Evolutionary conservation across 37 sponge, comb jelly and placozoan species (phyloP), one percentile per base, ranked within the genome.

Genomic region (Cladorhizidae sp.): DNA sequence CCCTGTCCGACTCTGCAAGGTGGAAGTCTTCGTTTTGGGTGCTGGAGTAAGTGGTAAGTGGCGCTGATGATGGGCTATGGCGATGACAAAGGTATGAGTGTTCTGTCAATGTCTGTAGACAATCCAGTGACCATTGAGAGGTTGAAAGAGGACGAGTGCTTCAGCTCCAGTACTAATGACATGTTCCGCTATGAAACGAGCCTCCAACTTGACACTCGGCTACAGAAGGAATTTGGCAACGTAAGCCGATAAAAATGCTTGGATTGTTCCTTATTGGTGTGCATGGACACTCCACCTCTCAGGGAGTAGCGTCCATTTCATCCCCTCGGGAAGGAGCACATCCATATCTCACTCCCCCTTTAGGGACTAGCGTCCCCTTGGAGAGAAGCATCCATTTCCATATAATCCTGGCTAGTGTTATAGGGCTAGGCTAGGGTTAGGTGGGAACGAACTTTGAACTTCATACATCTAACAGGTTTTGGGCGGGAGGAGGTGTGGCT

Each of bases 1-100:
- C 5, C 96, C 96, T 1, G 90, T 89, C 23, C 83, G 88, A 1
- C 75, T 95, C n/a, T 89, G 91, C 73, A 67, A 67, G 20, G 59
- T 80, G 0, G 73, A 88, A 50, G 87, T 82, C 0, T 95, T 84
- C 57, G 79, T 89, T 20, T 82, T 80, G 40, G 93, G 93, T 29
- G 81, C 72, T 77, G 96, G 94, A 25, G 80, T 92, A 0, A 28
- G 57, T 41, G 88, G 94, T 92, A 75, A 85, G 76, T 0, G 40
- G 21, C 32, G 35, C 6, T 59, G n/a, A 59, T 59, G n/a, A 5
- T 65, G 36, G 17, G 26, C 33, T 45, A 12, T 5, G 49, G 49
- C 5, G 49, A 9, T 64, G 49, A 45, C 49, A 45, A 45, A 45
- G 9, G 5, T 12, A 45, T 45, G 49, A 9, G 9, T 9, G 5